phyloP scores from a whole-genome alignment of 2,888 invertebrate genomes.

The Archaeoteleia sp. region DNA sequence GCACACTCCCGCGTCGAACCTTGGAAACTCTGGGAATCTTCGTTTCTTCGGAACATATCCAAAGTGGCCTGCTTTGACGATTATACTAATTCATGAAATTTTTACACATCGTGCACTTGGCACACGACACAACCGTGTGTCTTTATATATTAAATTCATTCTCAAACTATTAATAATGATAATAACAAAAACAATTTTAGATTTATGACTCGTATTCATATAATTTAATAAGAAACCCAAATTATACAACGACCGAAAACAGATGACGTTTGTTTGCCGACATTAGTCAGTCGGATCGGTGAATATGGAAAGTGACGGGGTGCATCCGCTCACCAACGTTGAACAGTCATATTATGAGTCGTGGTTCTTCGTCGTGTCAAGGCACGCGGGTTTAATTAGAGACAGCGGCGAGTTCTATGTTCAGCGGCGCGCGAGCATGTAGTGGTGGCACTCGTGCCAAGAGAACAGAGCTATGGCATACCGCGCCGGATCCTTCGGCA shows the following conservation, averaged over 20 bases:
- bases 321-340: conserved; percentile 52
- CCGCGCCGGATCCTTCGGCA: conserved; percentile 24
- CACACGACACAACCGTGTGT: too few species aligned
- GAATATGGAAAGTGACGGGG: conserved; percentile 39
- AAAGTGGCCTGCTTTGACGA: too few species aligned
- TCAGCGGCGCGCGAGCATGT: conserved; percentile 28
- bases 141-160: too few species aligned
- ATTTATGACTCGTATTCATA: too few species aligned
- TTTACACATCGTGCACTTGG: too few species aligned
- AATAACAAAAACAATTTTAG: too few species aligned
- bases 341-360: conserved; percentile 55
- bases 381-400: conserved; percentile 68
- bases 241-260: conserved; percentile 27
- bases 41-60: too few species aligned
- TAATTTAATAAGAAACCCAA: too few species aligned
- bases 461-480: conserved; percentile 43
- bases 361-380: conserved; percentile 56
- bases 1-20: conserved; percentile 18
- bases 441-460: conserved; percentile 38
- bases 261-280: conserved; percentile 19
- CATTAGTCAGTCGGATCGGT: conserved; percentile 18
- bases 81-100: too few species aligned
- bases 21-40: conserved; percentile 5
- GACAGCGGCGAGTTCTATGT: conserved; percentile 55
- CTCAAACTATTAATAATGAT: too few species aligned